Evolutionary conservation across 1,140 invertebrate genomes (phyloP).

Genomic region (Telenomus remus): DNA sequence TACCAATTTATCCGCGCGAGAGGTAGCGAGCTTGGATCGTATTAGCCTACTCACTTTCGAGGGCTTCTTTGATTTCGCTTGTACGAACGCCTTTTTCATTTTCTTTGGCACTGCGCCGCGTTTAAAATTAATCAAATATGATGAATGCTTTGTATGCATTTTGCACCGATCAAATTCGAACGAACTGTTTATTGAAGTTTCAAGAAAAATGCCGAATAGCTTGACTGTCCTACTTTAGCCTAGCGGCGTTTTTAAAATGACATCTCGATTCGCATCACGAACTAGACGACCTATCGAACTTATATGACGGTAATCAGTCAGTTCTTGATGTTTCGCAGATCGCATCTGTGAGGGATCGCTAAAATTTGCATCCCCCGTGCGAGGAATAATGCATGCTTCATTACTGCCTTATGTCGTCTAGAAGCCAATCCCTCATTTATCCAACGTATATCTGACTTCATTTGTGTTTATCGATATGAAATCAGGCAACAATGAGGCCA

Average conservation of each 20-base stretch:
- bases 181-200: too few species aligned
- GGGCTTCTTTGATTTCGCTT: constrained; percentile 37
- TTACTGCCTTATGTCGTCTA: constrained; percentile 52
- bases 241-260: constrained; percentile 25
- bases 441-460: constrained; percentile 36
- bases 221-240: too few species aligned
- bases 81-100: constrained; percentile 23
- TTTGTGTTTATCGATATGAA: constrained; percentile 1
- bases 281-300: constrained; percentile 51
- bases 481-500: constrained; percentile 24
- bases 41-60: constrained; percentile 55
- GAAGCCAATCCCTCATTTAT: constrained; percentile 55
- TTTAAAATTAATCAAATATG: constrained; percentile 28
- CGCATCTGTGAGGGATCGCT: constrained; percentile 57
- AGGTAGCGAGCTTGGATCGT: constrained; percentile 56
- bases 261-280: constrained; percentile 57
- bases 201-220: too few species aligned
- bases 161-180: too few species aligned
- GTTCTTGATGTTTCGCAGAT: constrained; percentile 55
- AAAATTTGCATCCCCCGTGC: constrained; percentile 62
- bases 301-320: constrained; percentile 63
- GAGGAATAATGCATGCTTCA: constrained; percentile 60
- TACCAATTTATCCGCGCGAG: constrained; percentile 50
- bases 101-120: constrained; percentile 45
- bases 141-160: constrained; percentile 2